phyloP scores from a whole-genome alignment of 2,888 invertebrate species.

The Tineola bisselliella region DNA sequence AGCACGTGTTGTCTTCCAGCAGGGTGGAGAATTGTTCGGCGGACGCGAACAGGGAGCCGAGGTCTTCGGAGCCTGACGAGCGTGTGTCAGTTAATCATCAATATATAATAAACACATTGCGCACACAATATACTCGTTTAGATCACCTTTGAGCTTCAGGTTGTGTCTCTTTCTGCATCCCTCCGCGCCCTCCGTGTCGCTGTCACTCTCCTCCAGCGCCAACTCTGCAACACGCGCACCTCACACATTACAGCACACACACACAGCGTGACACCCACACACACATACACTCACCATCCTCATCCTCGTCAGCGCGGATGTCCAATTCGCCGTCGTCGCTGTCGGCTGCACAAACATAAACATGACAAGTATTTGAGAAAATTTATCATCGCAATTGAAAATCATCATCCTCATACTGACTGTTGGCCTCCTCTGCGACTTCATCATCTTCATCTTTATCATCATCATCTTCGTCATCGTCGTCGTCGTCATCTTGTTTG shows the following conservation, averaged over 20 bases:
- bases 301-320: too few species aligned
- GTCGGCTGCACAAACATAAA: too few species aligned
- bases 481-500: constrained; percentile 25
- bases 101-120: too few species aligned
- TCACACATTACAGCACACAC: background rate
- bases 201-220: constrained; percentile 46
- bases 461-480: constrained; percentile 26
- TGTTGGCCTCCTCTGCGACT: constrained; percentile 37
- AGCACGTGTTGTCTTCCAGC: constrained; percentile 83
- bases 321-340: too few species aligned
- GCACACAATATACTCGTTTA: too few species aligned
- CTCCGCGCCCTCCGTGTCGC: constrained; percentile 45
- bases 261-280: too few species aligned
- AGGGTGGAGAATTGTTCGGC: constrained; percentile 90
- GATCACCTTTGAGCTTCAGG: constrained; percentile 48
- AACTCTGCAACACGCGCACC: constrained; percentile 30
- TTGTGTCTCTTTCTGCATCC: constrained; percentile 32
- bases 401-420: constrained; percentile 20
- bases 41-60: constrained; percentile 78
- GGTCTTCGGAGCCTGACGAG: constrained; percentile 42
- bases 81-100: too few species aligned
- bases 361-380: too few species aligned
- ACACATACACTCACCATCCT: too few species aligned
- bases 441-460: constrained; percentile 44
- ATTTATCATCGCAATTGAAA: too few species aligned